Evolutionary conservation across 1,140 invertebrate genomes (phyloP).

Genomic region (Antheraea pernyi): DNA sequence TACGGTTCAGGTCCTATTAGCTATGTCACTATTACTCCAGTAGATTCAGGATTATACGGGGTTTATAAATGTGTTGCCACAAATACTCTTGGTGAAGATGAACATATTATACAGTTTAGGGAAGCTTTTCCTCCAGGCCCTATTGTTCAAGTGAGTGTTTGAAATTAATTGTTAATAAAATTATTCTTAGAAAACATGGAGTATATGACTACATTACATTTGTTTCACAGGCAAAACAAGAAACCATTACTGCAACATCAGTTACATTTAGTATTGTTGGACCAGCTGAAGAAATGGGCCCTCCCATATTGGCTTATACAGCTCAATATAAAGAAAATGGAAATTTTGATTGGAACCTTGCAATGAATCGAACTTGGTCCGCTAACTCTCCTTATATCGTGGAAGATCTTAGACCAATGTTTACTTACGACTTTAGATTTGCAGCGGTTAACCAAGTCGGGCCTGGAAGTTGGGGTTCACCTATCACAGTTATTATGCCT

Average conservation of each 20-base stretch:
- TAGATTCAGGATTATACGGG: conserved; percentile 84
- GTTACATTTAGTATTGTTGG: conserved; percentile 88
- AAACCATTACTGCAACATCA: conserved; percentile 89
- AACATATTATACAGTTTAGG: conserved; percentile 84
- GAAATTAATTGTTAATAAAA: background rate
- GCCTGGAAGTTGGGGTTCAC: conserved; percentile 84
- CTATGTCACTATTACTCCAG: conserved; percentile 83
- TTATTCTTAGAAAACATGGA: background rate
- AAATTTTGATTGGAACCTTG: conserved; percentile 83
- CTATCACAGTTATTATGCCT: conserved; percentile 79
- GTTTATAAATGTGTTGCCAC: conserved; percentile 90
- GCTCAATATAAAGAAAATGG: conserved; percentile 87
- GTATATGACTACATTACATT: background rate
- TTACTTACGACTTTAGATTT: conserved; percentile 91
- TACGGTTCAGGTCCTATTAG: conserved; percentile 85
- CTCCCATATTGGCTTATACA: conserved; percentile 85
- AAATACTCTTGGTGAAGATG: conserved; percentile 86
- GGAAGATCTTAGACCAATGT: conserved; percentile 89
- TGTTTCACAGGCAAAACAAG: conserved; percentile 81
- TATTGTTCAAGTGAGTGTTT: conserved; percentile 52
- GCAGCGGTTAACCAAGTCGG: conserved; percentile 92
- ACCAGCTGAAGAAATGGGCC: conserved; percentile 85
- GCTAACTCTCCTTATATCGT: conserved; percentile 87
- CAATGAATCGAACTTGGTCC: conserved; percentile 88
- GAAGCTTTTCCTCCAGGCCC: conserved; percentile 81